Conservation (phyloP, 1,140 invertebrate species). For the Hermetia illucens region DNA sequence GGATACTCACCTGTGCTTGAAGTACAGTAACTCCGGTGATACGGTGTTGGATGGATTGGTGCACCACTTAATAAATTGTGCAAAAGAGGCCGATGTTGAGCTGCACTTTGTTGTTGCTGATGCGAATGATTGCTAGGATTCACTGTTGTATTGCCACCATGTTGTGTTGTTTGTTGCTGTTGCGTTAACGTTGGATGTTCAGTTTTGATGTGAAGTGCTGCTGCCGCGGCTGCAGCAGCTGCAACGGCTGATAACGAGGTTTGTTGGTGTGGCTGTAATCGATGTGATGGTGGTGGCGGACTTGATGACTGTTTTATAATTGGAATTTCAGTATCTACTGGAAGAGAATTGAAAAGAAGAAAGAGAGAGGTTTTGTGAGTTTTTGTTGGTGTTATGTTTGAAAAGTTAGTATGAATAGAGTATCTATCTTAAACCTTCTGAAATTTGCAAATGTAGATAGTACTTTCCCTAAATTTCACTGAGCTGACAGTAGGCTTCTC, state of each 20-base stretch:
- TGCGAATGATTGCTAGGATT: no score
- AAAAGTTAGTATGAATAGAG: constrained; percentile 2
- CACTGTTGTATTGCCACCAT: constrained; percentile 5
- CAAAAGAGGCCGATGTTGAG: constrained; percentile 25
- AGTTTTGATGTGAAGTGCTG: constrained; percentile 25
- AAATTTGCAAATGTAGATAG: no score
- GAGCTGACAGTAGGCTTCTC: no score
- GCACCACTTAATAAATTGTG: constrained; percentile 29
- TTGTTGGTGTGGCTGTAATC: constrained; percentile 18
- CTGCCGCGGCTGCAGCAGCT: constrained; percentile 13
- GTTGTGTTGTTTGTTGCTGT: constrained; percentile 12
- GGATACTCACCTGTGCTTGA: constrained; percentile 27
- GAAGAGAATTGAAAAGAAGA: constrained; percentile 2
- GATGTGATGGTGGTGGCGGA: constrained; percentile 20
- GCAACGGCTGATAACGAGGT: constrained; percentile 12
- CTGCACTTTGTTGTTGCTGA: constrained; percentile 5
- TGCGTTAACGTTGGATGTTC: constrained; percentile 20
- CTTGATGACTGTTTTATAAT: constrained; percentile 31
- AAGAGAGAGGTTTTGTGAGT: no score
- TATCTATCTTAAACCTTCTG: no score
- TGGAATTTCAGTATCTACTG: constrained; percentile 31
- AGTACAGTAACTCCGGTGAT: constrained; percentile 29
- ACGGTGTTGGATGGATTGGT: constrained; percentile 24
- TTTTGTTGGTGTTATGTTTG: no score
- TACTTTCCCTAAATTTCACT: no score